Evolutionary conservation across 2,113 vertebrate genomes (phyloP), one percentile per base, ranked within the genome.

Genomic region (Tursiops truncatus): DNA sequence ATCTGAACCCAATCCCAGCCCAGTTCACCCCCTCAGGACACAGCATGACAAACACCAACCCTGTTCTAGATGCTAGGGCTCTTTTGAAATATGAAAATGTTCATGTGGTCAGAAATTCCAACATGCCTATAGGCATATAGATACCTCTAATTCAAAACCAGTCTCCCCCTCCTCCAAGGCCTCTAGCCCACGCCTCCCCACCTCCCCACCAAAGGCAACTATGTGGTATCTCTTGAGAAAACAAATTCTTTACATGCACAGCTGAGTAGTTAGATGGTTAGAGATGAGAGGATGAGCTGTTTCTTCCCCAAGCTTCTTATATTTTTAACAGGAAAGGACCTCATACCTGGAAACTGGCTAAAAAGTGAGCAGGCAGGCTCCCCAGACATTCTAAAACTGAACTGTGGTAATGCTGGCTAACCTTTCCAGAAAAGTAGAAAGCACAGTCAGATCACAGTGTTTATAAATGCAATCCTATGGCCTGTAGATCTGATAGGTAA

Each of bases 391-490:
- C 12, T 1, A 3, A 33, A 56, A 63, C 20, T 82, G 60, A 79
- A 26, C 28, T 23, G 50, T 33, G n/a, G 7, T 8, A 33, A 50
- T 10, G 31, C 74, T 38, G n/a, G 63, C 63, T 11, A 62, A 95
- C 5, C 36, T 95, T 77, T 62, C 77, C 18, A 9, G 20, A 80
- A 31, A 41, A 62, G 17, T 0, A 67, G 94, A 85, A 95, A 95
- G 44, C 21, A 0, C 0, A 53, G 26, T 28, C 1, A 38, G 80
- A 81, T 23, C 26, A 31, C 25, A n/a, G 21, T 11, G 25, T 60
- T 81, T 56, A 73, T 63, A 95, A 63, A 96, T 6, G 5, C 36
- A 21, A 7, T 41, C 9, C 56, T 3, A 0, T 0, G 0, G 11
- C 44, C 26, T 81, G 0, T 0, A 91, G 15, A 33, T 0, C 56